Evolutionary conservation across 2,888 invertebrate genomes (phyloP), one percentile per base, ranked within the genome.

Genomic region (Marasmarcha lunaedactyla): DNA sequence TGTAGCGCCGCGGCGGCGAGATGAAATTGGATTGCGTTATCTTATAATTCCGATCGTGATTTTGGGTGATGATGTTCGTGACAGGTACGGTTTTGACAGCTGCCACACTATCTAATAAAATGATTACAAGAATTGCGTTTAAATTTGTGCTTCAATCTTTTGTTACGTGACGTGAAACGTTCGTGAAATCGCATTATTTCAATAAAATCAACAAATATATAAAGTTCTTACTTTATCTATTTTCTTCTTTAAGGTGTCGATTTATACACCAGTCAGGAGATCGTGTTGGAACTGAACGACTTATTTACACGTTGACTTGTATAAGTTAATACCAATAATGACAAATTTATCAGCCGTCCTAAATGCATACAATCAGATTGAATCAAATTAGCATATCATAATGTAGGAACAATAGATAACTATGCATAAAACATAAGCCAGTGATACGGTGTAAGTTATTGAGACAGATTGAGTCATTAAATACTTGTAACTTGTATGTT

Each of bases 21-120:
- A 61, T 67, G 64, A 65, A 71, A 77, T 77, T 71, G 68, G 69
- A 73, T 78, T 74, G 74, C 71, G 63, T 63, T 62, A 60, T 68
- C 66, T 66, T 64, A 69, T 71, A 65, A 76, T 70, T 63, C 59
- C 57, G 56, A 68, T 69, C 69, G 69, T 72, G 71, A 73, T 76
- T 66, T 65, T 59, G 54, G 54, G 64, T 65, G 66, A 72, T 69
- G 63, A 63, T 52, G 53, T 60, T 71, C 67, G 72, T 71, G 72
- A 68, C 63, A 62, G 57, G 49, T 58, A 42, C 30, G 30, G n/a
- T 30, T 7, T 30, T 10, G 30, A 30, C 30, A 11, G 30, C 30
- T 30, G 20, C 41, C 38, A 40, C 35, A 11, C 13, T 26, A 35
- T 13, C 15, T 15, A 9, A 13, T 13, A 41, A 42, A 44, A 20